Evolutionary conservation across 2,888 invertebrate species (phyloP), one percentile per base, ranked within the genome.

Genomic region (Drosophila kuntzei): DNA sequence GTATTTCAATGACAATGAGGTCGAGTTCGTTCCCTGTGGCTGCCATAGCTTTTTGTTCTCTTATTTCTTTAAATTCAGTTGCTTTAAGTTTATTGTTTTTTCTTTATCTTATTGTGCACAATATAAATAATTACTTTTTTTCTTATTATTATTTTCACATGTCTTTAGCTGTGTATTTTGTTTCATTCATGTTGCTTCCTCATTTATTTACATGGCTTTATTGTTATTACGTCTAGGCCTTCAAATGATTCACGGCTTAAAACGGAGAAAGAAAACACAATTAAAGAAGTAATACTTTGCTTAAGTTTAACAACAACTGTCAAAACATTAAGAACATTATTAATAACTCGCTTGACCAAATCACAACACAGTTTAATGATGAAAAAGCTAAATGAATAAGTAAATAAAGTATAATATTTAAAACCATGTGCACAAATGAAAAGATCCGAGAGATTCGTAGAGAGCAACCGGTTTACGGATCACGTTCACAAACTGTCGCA

Each of bases 1-100:
- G 87, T 84, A 80, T 76, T 87, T 78, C 79, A 85, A 83, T 85
- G 80, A 77, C 87, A 84, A 84, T 81, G 87, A 77, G 85, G 81
- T 81, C 84, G 83, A 34, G 47, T 50, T 63, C 51, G 62, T 51
- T 39, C 44, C 66, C 74, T 58, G 57, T 74, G 59, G 60, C 70
- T 68, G 65, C 34, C 55, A 55, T 44, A 44, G 55, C 44, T 68
- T 62, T 71, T 49, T 58, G 61, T 53, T 55, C 61, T 69, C 36
- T 65, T 69, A 54, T 44, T 59, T 32, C 39, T 61, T 36, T 39
- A 58, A 54, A 36, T 62, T 67, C 62, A 72, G 44, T 53, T 65
- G 29, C 50, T 68, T 41, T 4, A 14, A 32, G 41, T 54, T 55
- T 20, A 27, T 41, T 57, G 43, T 63, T 61, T 61, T 49, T 53